Conservation (phyloP, 2,797 vertebrate species). For the Monodelphis domestica region DNA sequence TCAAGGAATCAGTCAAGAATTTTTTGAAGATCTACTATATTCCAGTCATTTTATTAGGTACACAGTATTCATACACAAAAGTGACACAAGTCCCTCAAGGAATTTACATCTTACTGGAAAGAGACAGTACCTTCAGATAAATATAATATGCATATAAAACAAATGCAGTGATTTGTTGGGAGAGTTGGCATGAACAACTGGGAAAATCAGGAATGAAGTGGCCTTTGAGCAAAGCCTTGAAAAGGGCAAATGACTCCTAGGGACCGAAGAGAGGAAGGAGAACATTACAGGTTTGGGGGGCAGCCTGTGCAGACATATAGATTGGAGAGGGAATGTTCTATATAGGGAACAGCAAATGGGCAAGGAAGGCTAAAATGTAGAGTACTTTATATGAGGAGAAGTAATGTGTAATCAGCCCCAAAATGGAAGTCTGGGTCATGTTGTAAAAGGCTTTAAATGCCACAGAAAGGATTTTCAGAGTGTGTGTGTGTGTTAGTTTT, state of each 20-base stretch:
- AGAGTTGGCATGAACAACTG: not conserved
- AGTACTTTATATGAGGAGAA: not conserved
- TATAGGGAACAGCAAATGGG: not conserved
- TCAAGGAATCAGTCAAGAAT: not conserved
- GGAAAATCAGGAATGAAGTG: not conserved
- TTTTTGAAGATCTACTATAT: not conserved
- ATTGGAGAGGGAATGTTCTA: not conserved
- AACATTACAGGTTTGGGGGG: not conserved
- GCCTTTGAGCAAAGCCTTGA: not conserved
- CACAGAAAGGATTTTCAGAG: not conserved
- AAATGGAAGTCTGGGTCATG: not conserved
- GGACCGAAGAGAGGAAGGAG: not conserved
- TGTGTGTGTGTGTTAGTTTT: not conserved
- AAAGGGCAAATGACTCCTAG: not conserved
- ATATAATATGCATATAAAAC: not conserved
- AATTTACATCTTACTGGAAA: not conserved
- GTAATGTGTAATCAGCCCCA: not conserved
- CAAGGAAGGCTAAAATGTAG: not conserved
- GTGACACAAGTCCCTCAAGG: not conserved
- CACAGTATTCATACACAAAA: not conserved
- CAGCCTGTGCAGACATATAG: not conserved
- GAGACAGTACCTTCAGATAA: not conserved
- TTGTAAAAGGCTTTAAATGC: not conserved
- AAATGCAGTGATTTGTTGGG: not conserved
- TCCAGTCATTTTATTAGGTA: not conserved